Evolutionary conservation across 2,113 vertebrate genomes (phyloP), one percentile per base, ranked within the genome.

Genomic region (Rhinichthys klamathensis): DNA sequence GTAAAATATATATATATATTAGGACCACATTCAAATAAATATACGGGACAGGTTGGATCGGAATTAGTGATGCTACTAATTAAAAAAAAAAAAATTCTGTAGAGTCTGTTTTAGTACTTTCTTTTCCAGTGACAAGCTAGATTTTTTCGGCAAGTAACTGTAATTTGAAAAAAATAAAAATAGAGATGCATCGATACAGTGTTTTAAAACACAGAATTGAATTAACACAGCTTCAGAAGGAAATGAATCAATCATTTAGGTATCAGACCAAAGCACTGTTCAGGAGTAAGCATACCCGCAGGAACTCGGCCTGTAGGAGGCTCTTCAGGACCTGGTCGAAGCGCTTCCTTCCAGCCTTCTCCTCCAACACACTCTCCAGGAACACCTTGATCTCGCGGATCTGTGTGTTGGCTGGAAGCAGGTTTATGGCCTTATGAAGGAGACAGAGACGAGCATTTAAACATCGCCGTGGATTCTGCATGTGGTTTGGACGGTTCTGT

Each of bases 251-350:
- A 12, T 61, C 18, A 23, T 21, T 54, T 54, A 18, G 18, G 51
- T 4, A 61, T 10, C 21, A 65, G 25, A 61, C 12, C 32, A 49
- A 44, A 75, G 5, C 25, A n/a, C 2, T 21, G 27, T 56, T 58
- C 18, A 3, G 2, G 4, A 32, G 32, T n/a, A 21, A 35, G 88
- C 95, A 86, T 88, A 99, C 98, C 93, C 98, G 91, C 81, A 99
- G 92, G 92, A 98, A 99, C 91, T 99, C 97, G 0, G 98, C 97
- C 91, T 98, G 97, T n/a, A 99, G 96, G 82, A 99, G 97, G 90
- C 98, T 99, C 95, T 99, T 99, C 84, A 99, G 94, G 30, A 99
- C 96, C 93, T 99, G 98, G 92, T 97, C 96, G 90, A 95, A 98
- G 80, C 97, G 96, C 41, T 96, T 99, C 92, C 95, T 97, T 91